phyloP scores from a whole-genome alignment of 2,797 vertebrate genomes.

The Craterocephalus amniculus region DNA sequence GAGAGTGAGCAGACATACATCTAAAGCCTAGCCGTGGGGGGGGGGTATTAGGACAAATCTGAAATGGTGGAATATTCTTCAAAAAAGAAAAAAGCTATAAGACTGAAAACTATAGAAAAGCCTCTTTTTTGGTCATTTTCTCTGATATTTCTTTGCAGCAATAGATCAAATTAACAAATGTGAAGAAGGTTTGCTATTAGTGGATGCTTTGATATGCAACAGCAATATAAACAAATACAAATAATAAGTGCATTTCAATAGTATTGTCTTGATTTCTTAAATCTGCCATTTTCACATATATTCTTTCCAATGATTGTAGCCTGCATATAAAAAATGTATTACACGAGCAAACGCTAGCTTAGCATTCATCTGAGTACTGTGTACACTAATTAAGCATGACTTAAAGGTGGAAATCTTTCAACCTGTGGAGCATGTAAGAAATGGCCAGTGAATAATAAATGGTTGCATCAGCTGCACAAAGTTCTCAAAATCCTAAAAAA shows the following conservation, averaged over 20 bases:
- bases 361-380: constrained; percentile 36
- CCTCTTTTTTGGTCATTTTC: constrained; percentile 5
- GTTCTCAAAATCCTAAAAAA: background rate
- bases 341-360: constrained; percentile 48
- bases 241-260: constrained; percentile 47
- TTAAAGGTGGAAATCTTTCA: constrained; percentile 43
- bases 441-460: background rate
- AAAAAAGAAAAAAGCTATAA: constrained; percentile 36
- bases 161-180: constrained; percentile 21
- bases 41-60: too few species aligned
- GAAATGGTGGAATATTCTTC: constrained; percentile 37
- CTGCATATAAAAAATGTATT: constrained; percentile 48
- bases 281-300: constrained; percentile 41
- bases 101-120: constrained; percentile 10
- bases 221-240: constrained; percentile 29
- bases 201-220: constrained; percentile 17
- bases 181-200: constrained; percentile 2
- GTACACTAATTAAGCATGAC: constrained; percentile 26
- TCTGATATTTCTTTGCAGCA: constrained; percentile 41
- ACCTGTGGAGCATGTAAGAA: constrained; percentile 25
- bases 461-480: constrained; percentile 2
- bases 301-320: constrained; percentile 50
- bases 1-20: too few species aligned
- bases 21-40: too few species aligned
- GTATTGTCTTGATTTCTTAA: constrained; percentile 21